These are phyloP conservation scores for Taeniopygia guttata DNA, from an alignment of 2,797 vertebrate species.

Conservation along the genomic window DNA sequence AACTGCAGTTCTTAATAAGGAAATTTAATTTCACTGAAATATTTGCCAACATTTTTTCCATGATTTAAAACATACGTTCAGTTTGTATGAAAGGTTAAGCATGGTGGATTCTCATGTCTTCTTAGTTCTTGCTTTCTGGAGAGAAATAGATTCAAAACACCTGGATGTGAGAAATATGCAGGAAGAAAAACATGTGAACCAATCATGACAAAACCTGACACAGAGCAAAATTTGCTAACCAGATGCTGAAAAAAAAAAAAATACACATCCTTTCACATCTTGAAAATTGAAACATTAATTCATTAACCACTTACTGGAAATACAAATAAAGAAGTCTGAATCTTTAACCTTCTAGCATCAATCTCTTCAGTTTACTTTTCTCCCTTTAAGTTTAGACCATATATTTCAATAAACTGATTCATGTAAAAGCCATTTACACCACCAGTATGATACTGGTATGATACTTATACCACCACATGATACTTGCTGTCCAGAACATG, in stretches of 20 bases:
- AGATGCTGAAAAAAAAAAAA: neutral
- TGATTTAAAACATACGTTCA: conserved; percentile 38
- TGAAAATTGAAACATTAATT: neutral
- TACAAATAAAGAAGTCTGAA: neutral
- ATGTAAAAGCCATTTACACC: neutral
- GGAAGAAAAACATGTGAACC: neutral
- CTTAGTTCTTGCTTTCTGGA: neutral
- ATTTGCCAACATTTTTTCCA: conserved; percentile 26
- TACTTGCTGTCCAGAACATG: no score
- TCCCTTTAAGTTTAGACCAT: neutral
- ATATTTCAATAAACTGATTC: neutral
- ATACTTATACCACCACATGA: no score
- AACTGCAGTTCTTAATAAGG: conserved; percentile 30
- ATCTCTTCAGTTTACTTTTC: neutral
- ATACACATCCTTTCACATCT: neutral
- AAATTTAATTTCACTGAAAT: conserved; percentile 56
- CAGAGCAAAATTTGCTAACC: neutral
- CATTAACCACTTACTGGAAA: neutral
- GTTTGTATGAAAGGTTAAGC: neutral
- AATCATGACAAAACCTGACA: neutral
- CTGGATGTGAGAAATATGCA: neutral
- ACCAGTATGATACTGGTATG: neutral
- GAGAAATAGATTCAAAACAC: neutral
- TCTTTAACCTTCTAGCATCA: neutral
- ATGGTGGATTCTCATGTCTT: neutral